Evolutionary conservation across 2,113 vertebrate genomes (phyloP).

Genomic region (Lipophrys pholis): DNA sequence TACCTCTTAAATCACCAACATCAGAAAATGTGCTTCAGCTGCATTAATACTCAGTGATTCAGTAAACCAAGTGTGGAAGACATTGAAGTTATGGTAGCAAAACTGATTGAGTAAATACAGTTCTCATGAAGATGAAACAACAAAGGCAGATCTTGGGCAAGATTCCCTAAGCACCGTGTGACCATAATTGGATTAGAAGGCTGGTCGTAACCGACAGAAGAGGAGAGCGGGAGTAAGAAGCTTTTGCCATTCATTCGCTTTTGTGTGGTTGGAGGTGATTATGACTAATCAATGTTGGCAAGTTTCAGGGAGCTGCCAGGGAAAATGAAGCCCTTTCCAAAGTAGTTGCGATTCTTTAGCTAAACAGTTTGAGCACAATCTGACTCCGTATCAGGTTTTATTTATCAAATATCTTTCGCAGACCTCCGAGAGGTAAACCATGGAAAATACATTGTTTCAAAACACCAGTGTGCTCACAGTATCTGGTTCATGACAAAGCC

Average conservation of each 20-base stretch:
- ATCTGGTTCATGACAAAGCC: not conserved
- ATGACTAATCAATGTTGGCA: constrained; percentile 70
- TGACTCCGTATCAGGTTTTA: constrained; percentile 18
- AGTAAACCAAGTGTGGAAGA: constrained; percentile 27
- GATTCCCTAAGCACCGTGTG: constrained; percentile 61
- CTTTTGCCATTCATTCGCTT: constrained; percentile 66
- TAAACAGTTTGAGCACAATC: constrained; percentile 13
- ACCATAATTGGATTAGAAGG: constrained; percentile 73
- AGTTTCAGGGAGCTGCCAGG: constrained; percentile 49
- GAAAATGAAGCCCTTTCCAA: constrained; percentile 51
- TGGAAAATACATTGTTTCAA: not conserved
- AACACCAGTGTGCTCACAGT: not conserved
- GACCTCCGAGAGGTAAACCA: not conserved
- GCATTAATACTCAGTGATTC: not conserved
- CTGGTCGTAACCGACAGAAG: constrained; percentile 60
- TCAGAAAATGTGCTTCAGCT: no score
- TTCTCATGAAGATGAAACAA: constrained; percentile 46
- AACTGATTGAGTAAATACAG: constrained; percentile 53
- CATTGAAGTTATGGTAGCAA: constrained; percentile 19
- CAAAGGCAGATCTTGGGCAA: constrained; percentile 61
- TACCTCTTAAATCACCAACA: no score
- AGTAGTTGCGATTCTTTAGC: constrained; percentile 35
- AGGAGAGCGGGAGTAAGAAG: constrained; percentile 54
- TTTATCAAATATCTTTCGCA: not conserved
- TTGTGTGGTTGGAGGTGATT: constrained; percentile 73